Evolutionary conservation across 2,888 invertebrate species (phyloP).

Genomic region (Drosophila pegasa): DNA sequence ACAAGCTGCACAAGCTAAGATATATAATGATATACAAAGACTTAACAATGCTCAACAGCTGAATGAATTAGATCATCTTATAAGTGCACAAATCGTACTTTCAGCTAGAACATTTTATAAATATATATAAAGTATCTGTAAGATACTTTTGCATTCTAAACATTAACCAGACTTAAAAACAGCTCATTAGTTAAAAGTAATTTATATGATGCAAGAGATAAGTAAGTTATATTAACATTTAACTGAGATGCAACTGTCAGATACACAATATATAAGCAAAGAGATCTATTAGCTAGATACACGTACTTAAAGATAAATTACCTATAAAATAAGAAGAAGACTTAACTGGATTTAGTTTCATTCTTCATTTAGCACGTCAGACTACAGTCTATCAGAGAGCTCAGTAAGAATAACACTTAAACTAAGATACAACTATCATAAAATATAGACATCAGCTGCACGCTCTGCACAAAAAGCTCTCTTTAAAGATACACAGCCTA

Average conservation of each 20-base stretch:
- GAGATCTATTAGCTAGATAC: no score
- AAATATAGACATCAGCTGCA: neutral
- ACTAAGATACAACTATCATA: neutral
- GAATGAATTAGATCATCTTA: neutral
- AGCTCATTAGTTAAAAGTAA: no score
- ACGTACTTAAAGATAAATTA: no score
- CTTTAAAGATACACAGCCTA: neutral
- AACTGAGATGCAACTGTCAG: no score
- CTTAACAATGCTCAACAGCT: neutral
- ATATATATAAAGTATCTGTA: neutral
- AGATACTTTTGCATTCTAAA: neutral
- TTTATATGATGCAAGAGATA: no score
- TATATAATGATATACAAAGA: neutral
- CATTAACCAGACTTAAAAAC: no score
- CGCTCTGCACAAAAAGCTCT: neutral
- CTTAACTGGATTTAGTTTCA: no score
- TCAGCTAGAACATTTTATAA: neutral
- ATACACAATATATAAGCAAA: no score
- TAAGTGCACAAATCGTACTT: neutral
- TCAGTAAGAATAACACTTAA: neutral
- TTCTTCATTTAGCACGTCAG: no score
- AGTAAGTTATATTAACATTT: no score
- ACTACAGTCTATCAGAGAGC: neutral
- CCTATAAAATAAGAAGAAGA: no score
- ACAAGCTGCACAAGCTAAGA: neutral